Conservation (phyloP, 2,797 vertebrate species). For the Enteromius anoplus region DNA sequence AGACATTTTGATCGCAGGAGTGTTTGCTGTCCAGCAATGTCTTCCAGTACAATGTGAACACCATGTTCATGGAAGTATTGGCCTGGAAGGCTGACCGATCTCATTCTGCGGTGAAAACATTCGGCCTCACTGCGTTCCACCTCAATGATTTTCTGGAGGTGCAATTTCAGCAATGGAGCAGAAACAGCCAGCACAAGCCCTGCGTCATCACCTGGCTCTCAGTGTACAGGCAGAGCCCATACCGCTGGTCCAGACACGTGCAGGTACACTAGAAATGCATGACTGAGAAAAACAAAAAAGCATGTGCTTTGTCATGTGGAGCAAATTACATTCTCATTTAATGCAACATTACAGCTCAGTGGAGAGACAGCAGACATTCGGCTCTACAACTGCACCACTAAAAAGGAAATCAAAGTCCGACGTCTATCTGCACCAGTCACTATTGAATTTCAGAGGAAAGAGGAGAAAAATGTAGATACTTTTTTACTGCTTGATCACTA, state of each 20-base stretch:
- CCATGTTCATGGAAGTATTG: constrained; percentile 64
- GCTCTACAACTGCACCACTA: constrained; percentile 76
- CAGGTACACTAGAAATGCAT: constrained; percentile 63
- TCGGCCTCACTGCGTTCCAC: constrained; percentile 66
- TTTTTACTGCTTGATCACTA: background rate
- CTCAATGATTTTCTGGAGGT: constrained; percentile 66
- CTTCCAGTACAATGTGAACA: constrained; percentile 65
- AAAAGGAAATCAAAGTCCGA: constrained; percentile 69
- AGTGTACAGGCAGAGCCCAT: constrained; percentile 70
- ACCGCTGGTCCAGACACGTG: constrained; percentile 48
- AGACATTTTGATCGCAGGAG: constrained; percentile 65
- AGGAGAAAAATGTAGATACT: constrained; percentile 65
- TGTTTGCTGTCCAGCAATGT: constrained; percentile 60
- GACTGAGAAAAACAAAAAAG: background rate
- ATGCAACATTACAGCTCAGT: constrained; percentile 67
- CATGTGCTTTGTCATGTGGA: background rate
- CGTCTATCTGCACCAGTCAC: constrained; percentile 71
- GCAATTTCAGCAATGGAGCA: constrained; percentile 48
- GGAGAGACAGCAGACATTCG: constrained; percentile 70
- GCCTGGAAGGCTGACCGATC: constrained; percentile 56
- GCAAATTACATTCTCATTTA: background rate
- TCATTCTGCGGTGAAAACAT: constrained; percentile 59
- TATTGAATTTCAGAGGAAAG: constrained; percentile 67
- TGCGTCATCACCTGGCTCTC: constrained; percentile 75
- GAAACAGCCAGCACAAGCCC: background rate